Evolutionary conservation across 1,140 invertebrate species (phyloP).

Genomic region (Chionoecetes opilio): DNA sequence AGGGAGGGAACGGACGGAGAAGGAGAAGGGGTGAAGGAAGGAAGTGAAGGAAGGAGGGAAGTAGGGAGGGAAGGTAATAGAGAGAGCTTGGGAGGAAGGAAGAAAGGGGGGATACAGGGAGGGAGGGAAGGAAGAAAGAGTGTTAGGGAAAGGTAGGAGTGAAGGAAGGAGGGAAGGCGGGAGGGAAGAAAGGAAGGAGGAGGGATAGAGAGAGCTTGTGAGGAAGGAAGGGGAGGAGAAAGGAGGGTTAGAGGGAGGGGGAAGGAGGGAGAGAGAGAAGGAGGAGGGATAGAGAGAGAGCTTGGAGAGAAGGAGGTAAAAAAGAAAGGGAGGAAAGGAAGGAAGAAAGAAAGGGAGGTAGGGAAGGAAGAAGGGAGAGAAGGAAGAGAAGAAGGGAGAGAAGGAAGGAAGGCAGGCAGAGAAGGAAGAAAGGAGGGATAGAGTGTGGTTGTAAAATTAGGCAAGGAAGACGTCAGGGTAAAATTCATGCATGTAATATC

Average conservation of each 20-base stretch:
- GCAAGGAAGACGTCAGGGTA: too few species aligned
- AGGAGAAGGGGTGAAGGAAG: not conserved
- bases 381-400: too few species aligned
- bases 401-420: too few species aligned
- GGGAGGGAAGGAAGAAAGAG: conserved; percentile 9
- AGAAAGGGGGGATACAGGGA: not conserved
- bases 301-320: too few species aligned
- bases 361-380: too few species aligned
- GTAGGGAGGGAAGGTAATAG: not conserved
- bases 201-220: too few species aligned
- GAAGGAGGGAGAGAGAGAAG: not conserved
- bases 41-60: not conserved
- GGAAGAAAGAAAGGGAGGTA: too few species aligned
- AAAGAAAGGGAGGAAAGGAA: too few species aligned
- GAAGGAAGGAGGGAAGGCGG: not conserved
- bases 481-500: too few species aligned
- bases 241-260: not conserved
- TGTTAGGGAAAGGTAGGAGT: not conserved
- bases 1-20: too few species aligned
- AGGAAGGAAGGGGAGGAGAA: not conserved
- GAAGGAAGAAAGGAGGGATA: too few species aligned
- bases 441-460: too few species aligned
- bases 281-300: not conserved
- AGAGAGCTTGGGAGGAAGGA: not conserved
- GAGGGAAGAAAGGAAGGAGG: not conserved